Base-by-base conservation (phyloP, 2,888 invertebrate genomes). In the Euplexia lucipara region DNA sequence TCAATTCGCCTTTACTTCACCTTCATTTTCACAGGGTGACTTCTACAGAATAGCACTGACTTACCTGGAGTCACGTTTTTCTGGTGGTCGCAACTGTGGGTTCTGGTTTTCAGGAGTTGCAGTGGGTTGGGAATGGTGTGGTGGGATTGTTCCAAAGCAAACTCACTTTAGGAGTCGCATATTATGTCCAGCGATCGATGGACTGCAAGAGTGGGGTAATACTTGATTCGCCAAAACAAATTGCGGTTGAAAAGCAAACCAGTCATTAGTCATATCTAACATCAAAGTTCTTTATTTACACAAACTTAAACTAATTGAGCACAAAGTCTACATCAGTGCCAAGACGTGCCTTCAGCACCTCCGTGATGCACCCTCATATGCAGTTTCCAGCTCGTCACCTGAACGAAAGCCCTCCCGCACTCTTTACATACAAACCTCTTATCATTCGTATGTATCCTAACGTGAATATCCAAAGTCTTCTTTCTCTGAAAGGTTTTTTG, bases 401-500 rank as follows among this genome's bases (percentile, higher is more conserved):
- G 96, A 1, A 96, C 95, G 63, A 96, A 96, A 0, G 96, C 95
- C 53, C 95, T 94, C 1, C 91, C 95, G 53, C 96, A 96, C 12
- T 93, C 89, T 9, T 94, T 91, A 44, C 87, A 88, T 0, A 70
- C 90, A 69, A 95, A 96, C 18, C 96, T 90, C 60, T 91, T 91
- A 69, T 96, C 96, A 8, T 96, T 96, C 0, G 96, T 96, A 61
- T 96, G 96, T 67, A 95, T 96, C 41, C 96, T 86, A 39, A 91
- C 90, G 79, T 96, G 96, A 2, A 95, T 92, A 1, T 95, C 95
- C 39, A 96, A 78, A 0, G 96, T 95, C 60, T 95, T 96, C 74
- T 95, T 95, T 69, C 96, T 95, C 45, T 96, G 96, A 78, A 96
- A 96, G 1, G 94, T 86, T 77, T 96, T 96, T 37, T 95, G 95